Conservation (phyloP, 2,113 vertebrate species). For the Varanus komodoensis region DNA sequence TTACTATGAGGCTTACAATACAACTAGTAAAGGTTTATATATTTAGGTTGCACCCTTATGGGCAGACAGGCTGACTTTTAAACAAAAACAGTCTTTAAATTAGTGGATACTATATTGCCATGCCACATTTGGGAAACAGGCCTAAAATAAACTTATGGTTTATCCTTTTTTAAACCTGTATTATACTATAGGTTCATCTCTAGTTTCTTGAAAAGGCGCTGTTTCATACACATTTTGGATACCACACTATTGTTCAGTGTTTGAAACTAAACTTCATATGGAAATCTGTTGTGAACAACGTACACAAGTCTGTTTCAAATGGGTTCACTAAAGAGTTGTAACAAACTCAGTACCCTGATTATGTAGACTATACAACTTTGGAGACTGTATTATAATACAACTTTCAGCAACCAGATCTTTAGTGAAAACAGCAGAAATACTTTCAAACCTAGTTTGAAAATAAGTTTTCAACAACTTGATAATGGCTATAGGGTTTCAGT, state of each 20-base stretch:
- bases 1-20: conserved; percentile 6
- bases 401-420: background rate
- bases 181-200: background rate
- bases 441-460: conserved; percentile 7
- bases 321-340: conserved; percentile 2
- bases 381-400: background rate
- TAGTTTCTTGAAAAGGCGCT: background rate
- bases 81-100: background rate
- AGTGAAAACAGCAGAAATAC: background rate
- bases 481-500: background rate
- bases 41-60: background rate
- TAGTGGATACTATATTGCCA: background rate
- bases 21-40: background rate
- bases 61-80: background rate
- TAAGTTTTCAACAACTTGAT: conserved; percentile 9
- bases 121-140: background rate
- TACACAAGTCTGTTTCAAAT: conserved; percentile 1
- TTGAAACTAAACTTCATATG: conserved; percentile 5
- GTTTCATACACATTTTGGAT: conserved; percentile 17
- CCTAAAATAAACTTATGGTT: conserved; percentile 14
- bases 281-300: conserved; percentile 19
- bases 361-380: background rate
- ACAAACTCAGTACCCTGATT: background rate
- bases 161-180: background rate
- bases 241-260: background rate